These are phyloP conservation scores for Danio aesculapii DNA, from an alignment of 2,797 vertebrate species.

Conservation along the genomic window DNA sequence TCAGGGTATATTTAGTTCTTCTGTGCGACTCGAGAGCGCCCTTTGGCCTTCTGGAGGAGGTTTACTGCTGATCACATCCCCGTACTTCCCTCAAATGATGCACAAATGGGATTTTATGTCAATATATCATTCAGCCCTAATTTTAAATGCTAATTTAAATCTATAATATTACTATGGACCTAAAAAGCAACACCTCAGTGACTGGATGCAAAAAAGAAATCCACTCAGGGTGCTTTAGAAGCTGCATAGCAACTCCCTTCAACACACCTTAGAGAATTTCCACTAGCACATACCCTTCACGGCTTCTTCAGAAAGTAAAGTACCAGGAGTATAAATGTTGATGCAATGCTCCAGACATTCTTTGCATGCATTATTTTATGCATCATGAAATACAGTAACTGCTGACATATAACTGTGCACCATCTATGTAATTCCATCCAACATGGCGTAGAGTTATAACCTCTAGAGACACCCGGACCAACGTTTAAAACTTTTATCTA, in stretches of 20 bases:
- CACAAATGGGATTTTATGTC: too few relatives aligned
- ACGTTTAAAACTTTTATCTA: conserved; percentile 29
- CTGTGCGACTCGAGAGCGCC: too few relatives aligned
- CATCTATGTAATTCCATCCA: neutral
- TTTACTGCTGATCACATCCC: too few relatives aligned
- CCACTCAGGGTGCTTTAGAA: neutral
- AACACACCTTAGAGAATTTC: neutral
- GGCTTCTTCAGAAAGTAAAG: neutral
- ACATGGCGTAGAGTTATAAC: neutral
- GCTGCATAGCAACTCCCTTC: neutral
- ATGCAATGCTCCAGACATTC: neutral
- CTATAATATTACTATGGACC: neutral
- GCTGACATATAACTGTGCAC: neutral
- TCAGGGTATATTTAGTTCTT: too few relatives aligned
- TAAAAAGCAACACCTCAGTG: neutral
- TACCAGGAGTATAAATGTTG: neutral
- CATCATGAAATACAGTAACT: neutral
- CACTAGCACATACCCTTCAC: neutral
- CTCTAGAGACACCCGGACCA: neutral
- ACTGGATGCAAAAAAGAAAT: neutral
- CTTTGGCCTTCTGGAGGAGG: too few relatives aligned
- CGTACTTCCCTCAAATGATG: too few relatives aligned
- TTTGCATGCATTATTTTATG: conserved; percentile 11
- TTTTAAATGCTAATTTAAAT: neutral
- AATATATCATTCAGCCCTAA: too few relatives aligned